Evolutionary conservation across 1,140 invertebrate genomes (phyloP).

Genomic region (Drosophila lacteicornis): DNA sequence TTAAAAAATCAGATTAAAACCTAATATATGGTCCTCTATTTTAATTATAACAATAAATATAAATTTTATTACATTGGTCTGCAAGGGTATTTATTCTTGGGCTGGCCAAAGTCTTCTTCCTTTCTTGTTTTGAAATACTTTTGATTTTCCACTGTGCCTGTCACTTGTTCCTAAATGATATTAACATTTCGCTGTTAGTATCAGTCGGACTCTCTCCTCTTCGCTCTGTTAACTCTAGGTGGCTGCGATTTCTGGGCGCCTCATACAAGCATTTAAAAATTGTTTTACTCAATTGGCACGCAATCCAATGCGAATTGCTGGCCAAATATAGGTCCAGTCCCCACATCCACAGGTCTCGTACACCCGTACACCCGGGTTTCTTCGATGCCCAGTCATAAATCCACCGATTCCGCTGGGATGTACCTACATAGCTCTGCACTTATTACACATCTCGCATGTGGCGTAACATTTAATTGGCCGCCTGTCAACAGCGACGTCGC

Average conservation of each 20-base stretch:
- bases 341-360: neutral
- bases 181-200: slow-evolving; percentile 6
- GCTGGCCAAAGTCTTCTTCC: no score
- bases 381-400: slow-evolving; percentile 12
- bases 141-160: neutral
- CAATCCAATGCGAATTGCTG: slow-evolving; percentile 7
- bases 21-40: no score
- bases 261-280: slow-evolving; percentile 26
- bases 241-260: slow-evolving; percentile 20
- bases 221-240: neutral
- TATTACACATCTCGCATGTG: slow-evolving; percentile 12
- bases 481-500: slow-evolving; percentile 9
- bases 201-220: neutral
- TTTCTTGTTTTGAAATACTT: neutral
- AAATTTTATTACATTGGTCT: no score
- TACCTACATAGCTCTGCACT: slow-evolving; percentile 11
- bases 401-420: slow-evolving; percentile 2
- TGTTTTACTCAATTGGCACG: slow-evolving; percentile 17
- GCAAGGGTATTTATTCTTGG: no score
- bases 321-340: slow-evolving; percentile 6
- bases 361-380: neutral
- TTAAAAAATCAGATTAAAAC: no score
- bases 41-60: no score
- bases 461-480: slow-evolving; percentile 55
- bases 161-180: neutral